Evolutionary conservation across 1,140 invertebrate genomes (phyloP).

Genomic region (Hirudo medicinalis): DNA sequence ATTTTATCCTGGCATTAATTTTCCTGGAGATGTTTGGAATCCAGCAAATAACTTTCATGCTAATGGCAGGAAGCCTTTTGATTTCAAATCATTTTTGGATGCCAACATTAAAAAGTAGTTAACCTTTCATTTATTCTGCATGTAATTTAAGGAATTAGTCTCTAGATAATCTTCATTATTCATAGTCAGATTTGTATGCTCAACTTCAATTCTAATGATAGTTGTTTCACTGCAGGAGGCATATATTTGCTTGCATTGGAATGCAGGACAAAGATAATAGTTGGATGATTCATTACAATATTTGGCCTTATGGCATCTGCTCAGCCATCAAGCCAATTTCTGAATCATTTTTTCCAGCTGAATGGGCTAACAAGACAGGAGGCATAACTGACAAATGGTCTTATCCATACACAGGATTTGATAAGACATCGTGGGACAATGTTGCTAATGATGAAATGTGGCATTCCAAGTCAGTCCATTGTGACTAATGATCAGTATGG

Average conservation of each 20-base stretch:
- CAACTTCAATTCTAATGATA: not conserved
- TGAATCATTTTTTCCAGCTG: not conserved
- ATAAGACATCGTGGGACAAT: constrained; percentile 35
- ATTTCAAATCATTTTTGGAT: constrained; percentile 33
- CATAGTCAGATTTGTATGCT: not conserved
- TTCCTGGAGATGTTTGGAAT: constrained; percentile 33
- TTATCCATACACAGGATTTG: constrained; percentile 28
- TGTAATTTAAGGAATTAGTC: no score
- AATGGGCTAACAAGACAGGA: constrained; percentile 16
- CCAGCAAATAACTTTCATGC: constrained; percentile 21
- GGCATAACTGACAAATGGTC: constrained; percentile 30
- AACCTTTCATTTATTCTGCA: not conserved
- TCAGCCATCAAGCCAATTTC: constrained; percentile 25
- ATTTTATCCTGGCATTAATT: constrained; percentile 27
- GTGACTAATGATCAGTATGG: no score
- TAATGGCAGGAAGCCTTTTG: constrained; percentile 31
- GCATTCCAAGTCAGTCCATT: constrained; percentile 34
- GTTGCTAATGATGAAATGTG: constrained; percentile 38
- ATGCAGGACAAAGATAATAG: constrained; percentile 33
- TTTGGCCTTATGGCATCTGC: constrained; percentile 35
- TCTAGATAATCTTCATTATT: not conserved
- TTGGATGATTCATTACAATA: constrained; percentile 29
- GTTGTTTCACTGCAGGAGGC: constrained; percentile 24
- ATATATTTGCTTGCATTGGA: constrained; percentile 36
- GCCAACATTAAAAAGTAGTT: constrained; percentile 30